Evolutionary conservation across 2,113 vertebrate species (phyloP).

Genomic region (Egretta garzetta): DNA sequence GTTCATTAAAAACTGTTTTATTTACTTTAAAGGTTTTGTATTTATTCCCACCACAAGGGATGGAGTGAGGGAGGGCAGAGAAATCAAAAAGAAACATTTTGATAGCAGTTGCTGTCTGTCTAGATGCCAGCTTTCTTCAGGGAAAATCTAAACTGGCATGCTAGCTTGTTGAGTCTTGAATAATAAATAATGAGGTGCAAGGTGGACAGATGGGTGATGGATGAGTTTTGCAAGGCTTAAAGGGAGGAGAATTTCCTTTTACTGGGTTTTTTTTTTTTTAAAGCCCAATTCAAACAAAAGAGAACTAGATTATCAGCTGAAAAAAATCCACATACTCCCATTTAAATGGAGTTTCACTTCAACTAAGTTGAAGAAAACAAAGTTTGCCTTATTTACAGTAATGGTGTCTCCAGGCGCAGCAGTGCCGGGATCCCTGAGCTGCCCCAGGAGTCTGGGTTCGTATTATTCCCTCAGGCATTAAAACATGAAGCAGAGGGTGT

Average conservation of each 20-base stretch:
- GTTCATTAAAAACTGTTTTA: constrained; percentile 40
- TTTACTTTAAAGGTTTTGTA: constrained; percentile 47
- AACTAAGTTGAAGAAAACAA: neutral
- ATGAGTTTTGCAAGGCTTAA: constrained; percentile 31
- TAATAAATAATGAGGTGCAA: constrained; percentile 65
- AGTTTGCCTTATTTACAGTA: neutral
- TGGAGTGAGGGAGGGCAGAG: constrained; percentile 14
- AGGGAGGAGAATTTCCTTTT: neutral
- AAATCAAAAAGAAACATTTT: constrained; percentile 35
- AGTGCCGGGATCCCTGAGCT: neutral
- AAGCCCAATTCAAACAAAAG: neutral
- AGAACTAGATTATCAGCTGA: neutral
- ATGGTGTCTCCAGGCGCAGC: neutral
- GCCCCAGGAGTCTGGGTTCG: neutral
- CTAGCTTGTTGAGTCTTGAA: constrained; percentile 55
- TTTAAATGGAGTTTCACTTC: neutral
- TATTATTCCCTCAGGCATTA: neutral
- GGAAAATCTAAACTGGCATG: constrained; percentile 42
- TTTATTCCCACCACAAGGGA: constrained; percentile 7
- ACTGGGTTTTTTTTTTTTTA: neutral
- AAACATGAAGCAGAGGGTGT: neutral
- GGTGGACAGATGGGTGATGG: constrained; percentile 65
- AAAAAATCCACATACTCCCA: neutral
- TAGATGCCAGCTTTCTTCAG: constrained; percentile 56
- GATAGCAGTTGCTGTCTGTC: constrained; percentile 39